Conservation (phyloP, 1,140 invertebrate species). For the Armadillidium nasatum region DNA sequence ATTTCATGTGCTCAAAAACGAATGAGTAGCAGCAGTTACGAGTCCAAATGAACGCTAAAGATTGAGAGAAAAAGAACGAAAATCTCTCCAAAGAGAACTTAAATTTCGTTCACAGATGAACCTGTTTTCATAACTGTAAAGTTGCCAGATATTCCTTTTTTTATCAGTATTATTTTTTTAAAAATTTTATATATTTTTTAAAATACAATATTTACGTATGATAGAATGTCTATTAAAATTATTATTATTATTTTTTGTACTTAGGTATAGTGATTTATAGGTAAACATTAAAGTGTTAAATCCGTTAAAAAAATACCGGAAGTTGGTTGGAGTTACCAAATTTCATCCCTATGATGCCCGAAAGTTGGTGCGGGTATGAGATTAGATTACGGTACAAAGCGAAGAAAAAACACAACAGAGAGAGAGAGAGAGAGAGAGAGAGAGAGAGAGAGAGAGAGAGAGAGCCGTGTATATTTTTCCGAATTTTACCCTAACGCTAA, state of each 20-base stretch:
- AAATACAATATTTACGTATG: too few species aligned
- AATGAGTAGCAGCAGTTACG: neutral
- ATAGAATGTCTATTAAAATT: neutral
- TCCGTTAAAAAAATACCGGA: neutral
- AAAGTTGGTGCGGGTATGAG: neutral
- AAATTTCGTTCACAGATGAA: neutral
- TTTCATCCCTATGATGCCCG: neutral
- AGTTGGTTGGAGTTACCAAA: neutral
- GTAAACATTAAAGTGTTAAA: neutral
- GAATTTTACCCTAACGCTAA: too few species aligned
- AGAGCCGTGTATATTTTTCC: too few species aligned
- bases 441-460: too few species aligned
- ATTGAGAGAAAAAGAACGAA: neutral
- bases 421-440: too few species aligned
- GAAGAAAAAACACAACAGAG: too few species aligned
- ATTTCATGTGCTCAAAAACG: neutral
- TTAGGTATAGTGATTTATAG: neutral
- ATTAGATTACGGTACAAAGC: too few species aligned
- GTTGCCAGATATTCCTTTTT: neutral
- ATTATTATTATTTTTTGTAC: neutral
- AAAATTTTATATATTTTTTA: neutral
- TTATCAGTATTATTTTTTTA: neutral
- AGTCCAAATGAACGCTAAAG: neutral
- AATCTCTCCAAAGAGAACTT: neutral
- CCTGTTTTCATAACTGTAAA: conserved; percentile 8